phyloP scores from a whole-genome alignment of 2,797 vertebrate genomes.

The Macropodus opercularis region DNA sequence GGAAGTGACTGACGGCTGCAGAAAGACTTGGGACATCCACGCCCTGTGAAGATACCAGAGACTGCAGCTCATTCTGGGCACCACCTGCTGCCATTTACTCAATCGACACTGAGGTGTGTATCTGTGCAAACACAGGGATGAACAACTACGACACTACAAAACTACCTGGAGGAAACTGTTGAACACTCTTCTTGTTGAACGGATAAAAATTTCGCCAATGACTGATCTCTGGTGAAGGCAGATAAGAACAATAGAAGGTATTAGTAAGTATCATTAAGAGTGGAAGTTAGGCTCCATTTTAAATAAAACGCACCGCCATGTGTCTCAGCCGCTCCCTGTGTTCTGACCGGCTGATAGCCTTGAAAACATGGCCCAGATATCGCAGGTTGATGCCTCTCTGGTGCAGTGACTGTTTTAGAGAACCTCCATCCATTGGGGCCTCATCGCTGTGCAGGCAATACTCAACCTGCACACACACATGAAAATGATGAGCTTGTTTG shows the following conservation, averaged over 20 bases:
- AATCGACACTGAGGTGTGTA: neutral
- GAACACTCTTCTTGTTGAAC: conserved; percentile 81
- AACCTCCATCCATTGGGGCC: conserved; percentile 81
- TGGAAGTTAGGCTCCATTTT: neutral
- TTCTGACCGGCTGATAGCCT: conserved; percentile 75
- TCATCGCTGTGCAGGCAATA: conserved; percentile 74
- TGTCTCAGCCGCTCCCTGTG: conserved; percentile 80
- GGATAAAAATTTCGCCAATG: conserved; percentile 79
- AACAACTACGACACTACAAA: neutral
- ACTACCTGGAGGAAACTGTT: conserved; percentile 84
- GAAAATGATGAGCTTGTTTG: neutral
- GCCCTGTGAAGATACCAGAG: conserved; percentile 68
- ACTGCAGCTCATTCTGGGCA: neutral
- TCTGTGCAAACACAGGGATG: neutral
- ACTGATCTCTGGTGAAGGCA: conserved; percentile 73
- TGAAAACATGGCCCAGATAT: conserved; percentile 82
- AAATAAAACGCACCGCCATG: conserved; percentile 74
- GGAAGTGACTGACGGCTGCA: conserved; percentile 85
- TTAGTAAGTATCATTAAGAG: neutral
- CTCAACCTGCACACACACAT: conserved; percentile 72
- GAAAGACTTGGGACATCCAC: conserved; percentile 83
- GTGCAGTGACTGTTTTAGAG: conserved; percentile 80
- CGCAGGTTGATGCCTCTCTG: conserved; percentile 85
- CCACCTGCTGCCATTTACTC: neutral
- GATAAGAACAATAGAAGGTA: conserved; percentile 11